phyloP scores from a whole-genome alignment of 2,888 invertebrate species.

The Euplexia lucipara region DNA sequence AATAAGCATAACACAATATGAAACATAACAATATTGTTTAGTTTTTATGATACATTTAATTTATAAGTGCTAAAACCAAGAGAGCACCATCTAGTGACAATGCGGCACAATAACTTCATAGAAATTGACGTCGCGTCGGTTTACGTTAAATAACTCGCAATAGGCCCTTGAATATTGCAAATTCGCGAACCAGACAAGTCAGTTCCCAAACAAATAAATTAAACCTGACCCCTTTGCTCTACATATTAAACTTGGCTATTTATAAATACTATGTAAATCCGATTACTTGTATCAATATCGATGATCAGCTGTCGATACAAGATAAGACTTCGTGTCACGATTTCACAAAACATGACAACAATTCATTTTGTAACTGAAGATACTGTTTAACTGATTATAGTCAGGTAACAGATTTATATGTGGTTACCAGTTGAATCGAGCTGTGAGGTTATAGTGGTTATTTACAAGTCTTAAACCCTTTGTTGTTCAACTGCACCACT shows the following conservation, averaged over 20 bases:
- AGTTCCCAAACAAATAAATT: conserved; percentile 32
- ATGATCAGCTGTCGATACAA: conserved; percentile 42
- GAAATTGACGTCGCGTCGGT: too few relatives aligned
- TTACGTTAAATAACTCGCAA: background rate
- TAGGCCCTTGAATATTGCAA: conserved; percentile 12
- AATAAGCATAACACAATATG: too few relatives aligned
- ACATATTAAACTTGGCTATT: conserved; percentile 26
- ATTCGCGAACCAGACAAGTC: conserved; percentile 10
- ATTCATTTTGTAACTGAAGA: conserved; percentile 14
- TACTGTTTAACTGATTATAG: conserved; percentile 26
- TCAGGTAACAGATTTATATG: background rate
- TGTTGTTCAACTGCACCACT: too few relatives aligned
- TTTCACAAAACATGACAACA: conserved; percentile 31
- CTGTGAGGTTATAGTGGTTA: background rate
- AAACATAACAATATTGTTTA: too few relatives aligned
- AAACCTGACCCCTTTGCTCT: conserved; percentile 14
- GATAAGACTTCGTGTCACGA: conserved; percentile 47
- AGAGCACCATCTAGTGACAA: too few relatives aligned
- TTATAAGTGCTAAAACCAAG: too few relatives aligned
- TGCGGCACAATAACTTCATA: too few relatives aligned
- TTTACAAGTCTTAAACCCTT: background rate
- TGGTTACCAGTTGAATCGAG: background rate
- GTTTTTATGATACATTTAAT: too few relatives aligned
- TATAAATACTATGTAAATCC: conserved; percentile 54
- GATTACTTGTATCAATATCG: conserved; percentile 43